Evolutionary conservation across 2,888 invertebrate genomes (phyloP), one percentile per base, ranked within the genome.

Genomic region (Apamea sordens): DNA sequence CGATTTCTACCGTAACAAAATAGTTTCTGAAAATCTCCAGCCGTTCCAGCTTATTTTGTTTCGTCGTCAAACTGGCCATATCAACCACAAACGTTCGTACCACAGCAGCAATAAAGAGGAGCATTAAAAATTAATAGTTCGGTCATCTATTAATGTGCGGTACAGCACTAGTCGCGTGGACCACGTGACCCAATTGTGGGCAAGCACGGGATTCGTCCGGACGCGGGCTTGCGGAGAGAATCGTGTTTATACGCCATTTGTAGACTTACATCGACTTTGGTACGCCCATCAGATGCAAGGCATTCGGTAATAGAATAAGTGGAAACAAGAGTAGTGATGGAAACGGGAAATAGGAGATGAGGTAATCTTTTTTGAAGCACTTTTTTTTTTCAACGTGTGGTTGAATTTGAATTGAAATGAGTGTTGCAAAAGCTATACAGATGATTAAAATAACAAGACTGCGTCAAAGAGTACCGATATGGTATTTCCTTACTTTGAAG

Each of bases 111-210:
- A 79, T 85, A 87, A 86, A 75, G 75, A 71, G 74, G 36, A 41
- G 56, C 77, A 76, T 86, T 87, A 77, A 86, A 86, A 86, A 88
- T 82, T 79, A 85, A 77, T 82, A 79, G 75, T 82, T 85, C 67
- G 74, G 82, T 88, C 64, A 79, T 77, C 64, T 84, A 83, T 83
- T 75, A 88, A 86, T 82, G 87, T 80, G 84, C 68, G 68, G 67
- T 73, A 77, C 80, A 82, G 79, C 75, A 81, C 82, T 76, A 74
- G 67, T 67, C 56, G 53, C 69, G 79, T 71, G 64, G 67, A 70
- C 77, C 81, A 81, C 74, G 80, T 88, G 86, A 88, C 86, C 87
- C 77, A 82, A 82, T 89, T 88, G 88, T 77, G 71, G 73, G 78
- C 67, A 50, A 70, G 79, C 86, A 77, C 68, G 80, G 75, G 61